Conservation (phyloP, 2,888 invertebrate genomes). For the Abrostola tripartita region DNA sequence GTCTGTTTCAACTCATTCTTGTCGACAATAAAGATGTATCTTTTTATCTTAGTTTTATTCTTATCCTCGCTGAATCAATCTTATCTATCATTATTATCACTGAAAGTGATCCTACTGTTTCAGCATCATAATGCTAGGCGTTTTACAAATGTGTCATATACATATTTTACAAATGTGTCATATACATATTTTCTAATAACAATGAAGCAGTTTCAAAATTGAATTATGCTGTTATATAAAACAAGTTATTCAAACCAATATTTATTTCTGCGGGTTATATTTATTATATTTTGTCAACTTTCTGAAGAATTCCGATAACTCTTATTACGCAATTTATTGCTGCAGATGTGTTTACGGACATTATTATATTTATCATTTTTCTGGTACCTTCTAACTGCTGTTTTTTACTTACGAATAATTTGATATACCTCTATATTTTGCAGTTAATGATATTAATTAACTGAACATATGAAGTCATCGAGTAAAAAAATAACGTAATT, state of each 20-base stretch:
- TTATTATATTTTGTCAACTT: constrained; percentile 35
- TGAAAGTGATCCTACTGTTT: constrained; percentile 32
- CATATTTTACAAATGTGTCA: neutral
- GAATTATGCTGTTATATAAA: constrained; percentile 38
- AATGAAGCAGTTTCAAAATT: constrained; percentile 13
- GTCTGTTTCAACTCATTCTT: neutral
- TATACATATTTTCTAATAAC: constrained; percentile 9
- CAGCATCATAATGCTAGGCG: constrained; percentile 4
- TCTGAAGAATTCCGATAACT: constrained; percentile 36
- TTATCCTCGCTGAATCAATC: constrained; percentile 39
- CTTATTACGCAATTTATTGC: constrained; percentile 42
- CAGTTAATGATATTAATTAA: neutral
- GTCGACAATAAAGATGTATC: too few species aligned
- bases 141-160: neutral
- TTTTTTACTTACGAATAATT: constrained; percentile 4
- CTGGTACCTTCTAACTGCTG: neutral
- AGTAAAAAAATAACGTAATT: too few species aligned
- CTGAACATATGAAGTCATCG: too few species aligned
- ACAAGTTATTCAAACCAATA: constrained; percentile 26
- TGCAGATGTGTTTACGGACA: constrained; percentile 14
- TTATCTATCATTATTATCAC: constrained; percentile 39
- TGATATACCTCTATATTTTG: neutral
- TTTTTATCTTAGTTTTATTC: constrained; percentile 26
- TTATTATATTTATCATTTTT: constrained; percentile 12
- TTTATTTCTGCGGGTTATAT: constrained; percentile 29